phyloP scores from a whole-genome alignment of 1,140 invertebrate genomes.

The Antheraea mylitta region DNA sequence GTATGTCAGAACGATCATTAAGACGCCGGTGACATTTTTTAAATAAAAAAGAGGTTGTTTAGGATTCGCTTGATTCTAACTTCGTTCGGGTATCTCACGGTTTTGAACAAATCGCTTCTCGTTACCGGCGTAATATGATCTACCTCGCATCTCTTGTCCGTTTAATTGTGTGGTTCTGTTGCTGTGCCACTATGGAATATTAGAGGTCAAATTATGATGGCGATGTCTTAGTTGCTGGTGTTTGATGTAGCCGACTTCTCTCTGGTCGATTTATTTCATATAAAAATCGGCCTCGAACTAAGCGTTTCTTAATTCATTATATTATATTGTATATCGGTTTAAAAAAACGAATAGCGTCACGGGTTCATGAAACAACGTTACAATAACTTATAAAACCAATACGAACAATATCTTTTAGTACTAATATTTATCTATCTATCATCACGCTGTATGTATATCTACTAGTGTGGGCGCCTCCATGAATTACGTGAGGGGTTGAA shows the following conservation, averaged over 20 bases:
- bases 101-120: conserved; percentile 32
- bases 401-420: too few species aligned
- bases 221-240: conserved; percentile 10
- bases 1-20: conserved; percentile 56
- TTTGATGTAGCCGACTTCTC: conserved; percentile 45
- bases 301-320: conserved; percentile 61
- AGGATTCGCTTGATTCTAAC: conserved; percentile 49
- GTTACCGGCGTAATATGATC: conserved; percentile 32
- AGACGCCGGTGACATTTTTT: conserved; percentile 60
- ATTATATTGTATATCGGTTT: conserved; percentile 70
- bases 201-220: conserved; percentile 25
- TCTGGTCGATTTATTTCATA: conserved; percentile 57
- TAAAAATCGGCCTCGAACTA: conserved; percentile 49
- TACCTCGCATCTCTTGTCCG: conserved; percentile 18
- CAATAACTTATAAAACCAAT: neutral
- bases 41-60: conserved; percentile 26
- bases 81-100: conserved; percentile 35
- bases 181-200: neutral
- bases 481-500: too few species aligned
- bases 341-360: conserved; percentile 65
- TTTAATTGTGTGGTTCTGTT: neutral
- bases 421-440: too few species aligned
- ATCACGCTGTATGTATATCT: too few species aligned
- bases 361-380: neutral
- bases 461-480: too few species aligned